phyloP scores from a whole-genome alignment of 2,797 vertebrate species.

The Pseudochirops corinnae region DNA sequence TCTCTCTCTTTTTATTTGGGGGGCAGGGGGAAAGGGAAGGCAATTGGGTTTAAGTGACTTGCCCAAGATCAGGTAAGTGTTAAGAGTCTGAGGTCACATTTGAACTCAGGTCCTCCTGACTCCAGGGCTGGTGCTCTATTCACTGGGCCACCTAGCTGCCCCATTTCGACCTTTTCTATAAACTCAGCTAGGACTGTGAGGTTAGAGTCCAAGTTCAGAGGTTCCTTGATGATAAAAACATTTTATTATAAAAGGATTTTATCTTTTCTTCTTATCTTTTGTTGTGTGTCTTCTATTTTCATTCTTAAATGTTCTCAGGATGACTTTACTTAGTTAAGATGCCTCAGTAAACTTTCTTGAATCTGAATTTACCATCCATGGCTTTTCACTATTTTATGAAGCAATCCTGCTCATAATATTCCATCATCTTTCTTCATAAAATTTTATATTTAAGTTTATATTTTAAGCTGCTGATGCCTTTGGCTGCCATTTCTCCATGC shows the following conservation, averaged over 20 bases:
- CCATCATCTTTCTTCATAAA: neutral
- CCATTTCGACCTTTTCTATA: neutral
- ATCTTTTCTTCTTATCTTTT: neutral
- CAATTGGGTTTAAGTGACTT: too few species aligned
- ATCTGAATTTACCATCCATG: neutral
- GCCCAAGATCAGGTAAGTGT: too few species aligned
- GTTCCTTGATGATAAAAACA: neutral
- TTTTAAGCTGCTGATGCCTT: neutral
- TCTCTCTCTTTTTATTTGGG: too few species aligned
- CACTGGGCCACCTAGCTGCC: too few species aligned
- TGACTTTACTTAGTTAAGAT: neutral
- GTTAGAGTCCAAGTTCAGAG: neutral
- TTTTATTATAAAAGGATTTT: neutral
- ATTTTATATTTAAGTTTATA: neutral
- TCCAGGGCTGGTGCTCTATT: too few species aligned
- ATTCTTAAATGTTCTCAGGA: neutral
- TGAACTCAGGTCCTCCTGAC: too few species aligned
- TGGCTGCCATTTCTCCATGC: neutral
- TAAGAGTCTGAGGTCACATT: too few species aligned
- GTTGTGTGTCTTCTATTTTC: neutral
- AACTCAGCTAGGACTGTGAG: neutral
- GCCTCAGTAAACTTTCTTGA: neutral
- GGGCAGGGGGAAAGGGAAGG: too few species aligned
- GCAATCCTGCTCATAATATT: neutral
- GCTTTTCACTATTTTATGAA: neutral